Evolutionary conservation across 2,113 vertebrate genomes (phyloP).

Genomic region (Macroglossus sobrinus): DNA sequence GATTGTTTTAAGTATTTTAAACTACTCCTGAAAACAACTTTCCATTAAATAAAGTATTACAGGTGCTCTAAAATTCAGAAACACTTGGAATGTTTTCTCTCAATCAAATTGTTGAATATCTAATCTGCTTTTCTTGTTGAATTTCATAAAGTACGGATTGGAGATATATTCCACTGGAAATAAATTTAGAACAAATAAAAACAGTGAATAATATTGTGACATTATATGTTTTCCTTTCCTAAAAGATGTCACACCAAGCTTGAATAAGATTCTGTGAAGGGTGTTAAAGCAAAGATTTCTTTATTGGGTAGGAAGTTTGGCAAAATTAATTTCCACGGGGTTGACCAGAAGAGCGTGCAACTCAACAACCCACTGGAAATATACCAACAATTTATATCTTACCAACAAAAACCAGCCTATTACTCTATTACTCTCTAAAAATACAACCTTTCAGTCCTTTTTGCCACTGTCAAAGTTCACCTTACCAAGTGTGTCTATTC

Average conservation of each 20-base stretch:
- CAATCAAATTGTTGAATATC: neutral
- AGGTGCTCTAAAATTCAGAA: conserved; percentile 15
- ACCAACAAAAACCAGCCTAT: neutral
- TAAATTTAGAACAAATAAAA: conserved; percentile 37
- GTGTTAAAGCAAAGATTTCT: neutral
- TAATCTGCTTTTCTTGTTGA: conserved; percentile 30
- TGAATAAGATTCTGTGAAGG: neutral
- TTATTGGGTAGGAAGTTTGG: neutral
- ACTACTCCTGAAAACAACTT: neutral
- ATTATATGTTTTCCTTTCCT: neutral
- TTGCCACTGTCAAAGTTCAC: neutral
- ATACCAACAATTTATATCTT: neutral
- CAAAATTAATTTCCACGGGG: neutral
- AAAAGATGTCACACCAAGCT: neutral
- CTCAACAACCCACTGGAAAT: neutral
- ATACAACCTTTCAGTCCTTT: neutral
- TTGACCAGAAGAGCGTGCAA: neutral
- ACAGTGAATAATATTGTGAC: neutral
- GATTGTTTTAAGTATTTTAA: conserved; percentile 22
- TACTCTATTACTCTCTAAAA: neutral
- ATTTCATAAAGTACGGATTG: neutral
- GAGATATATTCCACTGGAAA: neutral
- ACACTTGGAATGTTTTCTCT: neutral
- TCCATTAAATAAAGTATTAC: neutral
- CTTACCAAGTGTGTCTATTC: neutral